Evolutionary conservation across 1,140 invertebrate genomes (phyloP), one percentile per base, ranked within the genome.

Genomic region (Chelonus insularis): DNA sequence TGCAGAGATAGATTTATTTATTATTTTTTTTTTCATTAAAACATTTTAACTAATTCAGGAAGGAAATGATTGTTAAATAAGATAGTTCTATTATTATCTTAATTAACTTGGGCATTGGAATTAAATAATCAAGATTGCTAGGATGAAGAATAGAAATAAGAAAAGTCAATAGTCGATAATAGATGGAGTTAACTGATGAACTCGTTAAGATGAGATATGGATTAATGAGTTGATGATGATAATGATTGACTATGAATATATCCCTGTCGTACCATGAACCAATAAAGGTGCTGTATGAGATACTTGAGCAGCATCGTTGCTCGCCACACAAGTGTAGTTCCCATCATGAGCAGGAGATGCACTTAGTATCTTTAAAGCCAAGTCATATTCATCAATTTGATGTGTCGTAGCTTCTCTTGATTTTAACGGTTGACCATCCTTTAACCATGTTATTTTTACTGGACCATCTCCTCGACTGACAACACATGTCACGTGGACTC

Each of bases 311-410:
- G 92, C 92, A 25, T 91, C 86, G 80, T 95, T 95, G 68, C 88
- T 89, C 3, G 92, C 93, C 11, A 93, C 87, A 76, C 93, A 95
- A 1, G 93, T 95, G 76, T 95, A 95, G 81, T 95, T 94, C 23
- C 92, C 93, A 52, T 88, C 90, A 75, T 95, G 91, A 18, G 86
- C 83, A 1, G 93, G 72, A 60, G 74, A 63, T 70, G 84, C 70
- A 66, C 78, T 71, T 64, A 69, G 72, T 76, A 85, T 75, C 73
- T 71, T 72, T 51, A 82, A 72, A 9, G 79, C 74, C 37, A 80
- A 72, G 73, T 83, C 80, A 70, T 79, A 84, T 57, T 83, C 77
- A 70, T 79, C 81, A 59, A 79, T 74, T 61, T 82, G 76, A 59
- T 78, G 73, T 12, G 75, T 78, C 21, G 68, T 71, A 23, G 73